Evolutionary conservation across 2,113 vertebrate species (phyloP).

Genomic region (Lepisosteus osseus): DNA sequence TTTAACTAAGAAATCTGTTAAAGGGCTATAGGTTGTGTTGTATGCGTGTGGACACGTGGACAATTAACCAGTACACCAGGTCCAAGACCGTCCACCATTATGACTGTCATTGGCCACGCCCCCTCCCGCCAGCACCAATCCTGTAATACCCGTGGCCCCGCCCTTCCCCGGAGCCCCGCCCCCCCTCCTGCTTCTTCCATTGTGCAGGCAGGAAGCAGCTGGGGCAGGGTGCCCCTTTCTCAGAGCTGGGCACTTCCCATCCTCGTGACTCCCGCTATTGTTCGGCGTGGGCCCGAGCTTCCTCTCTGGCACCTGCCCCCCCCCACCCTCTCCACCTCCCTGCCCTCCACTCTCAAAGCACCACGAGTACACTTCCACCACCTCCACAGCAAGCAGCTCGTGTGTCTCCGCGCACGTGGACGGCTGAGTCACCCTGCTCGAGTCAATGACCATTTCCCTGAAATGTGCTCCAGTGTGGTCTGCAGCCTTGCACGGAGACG

Average conservation of each 20-base stretch:
- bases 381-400: neutral
- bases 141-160: no score
- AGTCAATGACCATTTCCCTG: no score
- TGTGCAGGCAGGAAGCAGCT: neutral
- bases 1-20: no score
- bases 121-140: no score
- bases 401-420: neutral
- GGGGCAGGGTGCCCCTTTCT: neutral
- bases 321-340: neutral
- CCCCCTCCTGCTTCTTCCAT: neutral
- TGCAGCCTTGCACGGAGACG: neutral
- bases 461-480: neutral
- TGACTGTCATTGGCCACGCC: no score
- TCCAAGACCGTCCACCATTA: no score
- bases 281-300: neutral
- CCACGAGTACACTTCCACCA: no score
- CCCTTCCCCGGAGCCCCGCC: no score
- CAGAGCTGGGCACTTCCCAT: neutral
- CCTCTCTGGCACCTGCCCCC: neutral
- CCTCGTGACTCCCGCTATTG: neutral
- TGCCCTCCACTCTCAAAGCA: neutral
- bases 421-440: constrained; percentile 2
- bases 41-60: no score
- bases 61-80: no score
- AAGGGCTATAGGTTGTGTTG: no score